Evolutionary conservation across 2,888 invertebrate genomes (phyloP), one percentile per base, ranked within the genome.

Genomic region (Megastigmus dorsalis): DNA sequence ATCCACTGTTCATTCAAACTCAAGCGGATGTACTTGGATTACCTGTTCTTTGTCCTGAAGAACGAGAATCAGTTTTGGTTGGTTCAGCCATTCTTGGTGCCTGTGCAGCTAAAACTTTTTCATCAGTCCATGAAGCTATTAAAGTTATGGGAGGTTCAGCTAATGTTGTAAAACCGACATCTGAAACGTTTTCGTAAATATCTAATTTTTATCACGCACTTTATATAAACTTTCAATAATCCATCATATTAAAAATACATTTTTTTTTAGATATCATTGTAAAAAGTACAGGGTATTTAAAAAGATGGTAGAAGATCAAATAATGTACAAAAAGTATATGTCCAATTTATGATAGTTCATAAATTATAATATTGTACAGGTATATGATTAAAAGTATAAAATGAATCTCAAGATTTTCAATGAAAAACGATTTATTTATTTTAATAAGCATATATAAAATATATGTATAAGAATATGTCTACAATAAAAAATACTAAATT

Each of bases 51-150:
- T 91, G 93, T 79, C 97, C 97, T 0, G 87, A 92, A 45, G 94
- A 95, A 86, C 89, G 91, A 66, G 97, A 98, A 86, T 95, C 96
- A 7, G 97, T 98, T 30, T 89, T 98, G 48, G 89, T 97, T 13
- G 98, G 98, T 0, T 91, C 97, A 3, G 96, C 97, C 6, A 95
- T 97, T 82, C 89, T 97, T 60, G 97, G 95, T 9, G 95, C 97
- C 1, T 93, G 93, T 83, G 97, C 97, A 10, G 93, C 95, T 0
- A 91, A 92, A 65, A 89, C 92, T 78, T 95, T 92, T 82, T 86
- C 89, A 5, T 90, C 90, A 76, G 90, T 95, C 60, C 69, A 88
- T 80, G 86, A 88, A 48, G 91, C 92, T 2, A 90, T 92, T 71
- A 82, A 87, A 63, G 86, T 89, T 20, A 97, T 97, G 96, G 95